Base-by-base conservation (phyloP, 2,888 invertebrate genomes). In the Bellardia pandia region DNA sequence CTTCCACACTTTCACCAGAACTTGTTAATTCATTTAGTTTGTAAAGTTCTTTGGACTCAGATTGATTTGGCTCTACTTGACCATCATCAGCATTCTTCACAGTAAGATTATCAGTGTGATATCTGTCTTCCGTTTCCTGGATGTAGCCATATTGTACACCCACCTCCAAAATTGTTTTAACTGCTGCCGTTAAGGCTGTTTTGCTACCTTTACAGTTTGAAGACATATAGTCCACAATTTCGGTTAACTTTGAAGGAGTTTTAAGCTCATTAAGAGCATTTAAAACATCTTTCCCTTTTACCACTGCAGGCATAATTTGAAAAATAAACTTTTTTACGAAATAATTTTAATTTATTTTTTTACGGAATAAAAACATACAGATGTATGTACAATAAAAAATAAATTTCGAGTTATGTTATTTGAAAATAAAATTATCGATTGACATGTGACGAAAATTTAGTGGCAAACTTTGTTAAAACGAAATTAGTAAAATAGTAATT, bases 261-360 rank as follows among this genome's bases (percentile, higher is more conserved):
- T 62, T 60, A 6, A 82, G 68, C 4, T 77, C 37, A 53, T n/a
- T 58, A 48, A 68, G 56, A 42, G 51, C 58, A 60, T 64, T 72
- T 53, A 88, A 42, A 3, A 72, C 30, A 64, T 84, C 75, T 58
- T 42, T 60, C 13, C 82, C 75, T 5, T 16, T 77, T 51, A 76
- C 33, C 37, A 30, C n/a, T 40, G 42, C 16, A n/a, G 62, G 23
- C 83, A 84, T 84, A 9, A 30, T 33, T 68, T 53, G 11, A 2
- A 1, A 51, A 14, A n/a, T 51, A 14, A 4, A 30, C 3, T 0
- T 30, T 58, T 58, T 58, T 13, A 30, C 9, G 30, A 30, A 30
- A 30, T 23, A 30, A 30, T 51, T n/a, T n/a, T 14, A n/a, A n/a
- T 13, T n/a, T 51, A 14, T 48, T 13, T 51, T 13, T 51, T 5